Percentiles rank a stretch among this genome's conserved stretches.
Conservation (phyloP, 2,888 invertebrate genomes). For the Habrosyne pyritoides region DNA sequence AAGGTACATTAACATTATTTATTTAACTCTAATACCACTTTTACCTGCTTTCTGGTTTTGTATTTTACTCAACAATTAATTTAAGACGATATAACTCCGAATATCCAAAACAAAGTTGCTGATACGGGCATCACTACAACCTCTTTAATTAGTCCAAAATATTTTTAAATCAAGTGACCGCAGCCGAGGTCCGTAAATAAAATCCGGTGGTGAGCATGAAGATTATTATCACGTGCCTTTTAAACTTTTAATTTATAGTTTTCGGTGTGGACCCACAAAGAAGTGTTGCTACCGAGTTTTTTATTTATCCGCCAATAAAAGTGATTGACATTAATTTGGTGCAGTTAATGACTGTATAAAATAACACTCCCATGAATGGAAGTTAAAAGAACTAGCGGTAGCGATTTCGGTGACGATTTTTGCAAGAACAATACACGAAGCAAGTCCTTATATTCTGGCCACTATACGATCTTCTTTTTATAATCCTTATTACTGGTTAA, state of each 20-base stretch:
- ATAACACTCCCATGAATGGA: slow-evolving; percentile 19
- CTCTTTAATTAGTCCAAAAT: slow-evolving; percentile 74
- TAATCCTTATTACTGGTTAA: no score
- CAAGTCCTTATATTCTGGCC: no score
- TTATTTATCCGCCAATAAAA: slow-evolving; percentile 74
- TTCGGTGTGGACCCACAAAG: slow-evolving; percentile 42
- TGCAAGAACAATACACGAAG: no score
- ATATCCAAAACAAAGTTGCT: not conserved
- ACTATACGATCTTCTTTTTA: no score
- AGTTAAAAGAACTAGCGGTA: slow-evolving; percentile 30
- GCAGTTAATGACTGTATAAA: slow-evolving; percentile 47
- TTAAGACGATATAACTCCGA: not conserved
- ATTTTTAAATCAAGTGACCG: slow-evolving; percentile 61
- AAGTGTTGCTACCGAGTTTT: slow-evolving; percentile 57
- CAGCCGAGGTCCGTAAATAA: slow-evolving; percentile 66
- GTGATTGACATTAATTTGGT: slow-evolving; percentile 73
- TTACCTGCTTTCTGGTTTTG: no score
- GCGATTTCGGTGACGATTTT: no score
- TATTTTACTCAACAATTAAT: not conserved
- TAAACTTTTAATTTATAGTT: slow-evolving; percentile 65
- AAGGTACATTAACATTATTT: no score
- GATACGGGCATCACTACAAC: not conserved
- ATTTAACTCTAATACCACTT: no score
- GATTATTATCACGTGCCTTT: slow-evolving; percentile 62
- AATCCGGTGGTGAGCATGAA: slow-evolving; percentile 51